Evolutionary conservation across 2,888 invertebrate genomes (phyloP), one percentile per base, ranked within the genome.

Genomic region (Neuroscelio doddi): DNA sequence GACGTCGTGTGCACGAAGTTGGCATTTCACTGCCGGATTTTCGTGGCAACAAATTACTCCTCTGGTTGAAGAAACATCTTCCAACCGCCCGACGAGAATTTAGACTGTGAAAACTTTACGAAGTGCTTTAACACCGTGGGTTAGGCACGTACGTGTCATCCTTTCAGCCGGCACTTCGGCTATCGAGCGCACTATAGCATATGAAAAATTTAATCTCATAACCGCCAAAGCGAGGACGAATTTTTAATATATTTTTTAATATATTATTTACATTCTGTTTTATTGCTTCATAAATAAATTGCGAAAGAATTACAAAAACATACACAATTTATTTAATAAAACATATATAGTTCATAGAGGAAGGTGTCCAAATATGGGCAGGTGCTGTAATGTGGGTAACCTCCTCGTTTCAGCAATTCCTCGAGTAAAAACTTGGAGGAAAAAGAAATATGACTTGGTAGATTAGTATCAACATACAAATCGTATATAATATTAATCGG

Each of bases 91-190:
- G 41, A 52, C 50, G 67, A 50, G 56, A 58, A 64, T 64, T 64
- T 56, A 46, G 59, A 53, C 55, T 52, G 49, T 53, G 56, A 61
- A 64, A 68, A 64, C 62, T 68, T 64, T 58, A 55, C 62, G 51
- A 62, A 58, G 64, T 64, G 57, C 44, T 58, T 55, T 46, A 55
- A 53, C 51, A 56, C 51, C 61, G 36, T 49, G 56, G 9, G 64
- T 62, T 58, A 46, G 62, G 62, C 64, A 64, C 62, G 62, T 55
- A 62, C 52, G 21, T 16, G 39, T 30, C 50, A 45, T 55, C 64
- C 56, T 49, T 56, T 59, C 55, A 42, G 30, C 34, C 59, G 16
- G 7, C 41, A 42, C 57, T 41, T 42, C n/a, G 52, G 29, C 32
- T 42, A 49, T 27, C 39, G 30, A 55, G 45, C 47, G 30, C 45